Evolutionary conservation across 2,113 vertebrate species (phyloP).

Genomic region (Mohoua ochrocephala): DNA sequence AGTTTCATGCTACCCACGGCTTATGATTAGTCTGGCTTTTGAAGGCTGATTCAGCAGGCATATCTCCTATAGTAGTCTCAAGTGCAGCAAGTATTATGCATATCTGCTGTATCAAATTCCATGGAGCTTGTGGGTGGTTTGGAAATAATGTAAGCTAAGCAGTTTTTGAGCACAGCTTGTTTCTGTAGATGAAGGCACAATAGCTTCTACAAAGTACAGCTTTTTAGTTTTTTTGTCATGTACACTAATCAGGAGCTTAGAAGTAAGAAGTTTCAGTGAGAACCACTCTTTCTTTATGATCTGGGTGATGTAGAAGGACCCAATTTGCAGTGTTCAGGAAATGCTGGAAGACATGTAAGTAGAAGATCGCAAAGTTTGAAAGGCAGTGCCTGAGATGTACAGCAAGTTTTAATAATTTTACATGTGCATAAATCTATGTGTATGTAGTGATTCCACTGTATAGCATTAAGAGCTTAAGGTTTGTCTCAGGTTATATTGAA

Average conservation of each 20-base stretch:
- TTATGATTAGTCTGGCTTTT: slow-evolving; percentile 54
- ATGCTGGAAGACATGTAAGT: not conserved
- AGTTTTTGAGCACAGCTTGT: slow-evolving; percentile 54
- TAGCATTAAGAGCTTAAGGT: not conserved
- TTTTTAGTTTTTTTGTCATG: not conserved
- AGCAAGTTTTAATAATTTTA: not conserved
- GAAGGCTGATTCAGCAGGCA: slow-evolving; percentile 60
- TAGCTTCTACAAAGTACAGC: slow-evolving; percentile 5
- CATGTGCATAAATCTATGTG: not conserved
- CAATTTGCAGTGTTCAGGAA: not conserved
- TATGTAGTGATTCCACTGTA: not conserved
- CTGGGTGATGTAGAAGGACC: not conserved
- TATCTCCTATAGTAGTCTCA: slow-evolving; percentile 52
- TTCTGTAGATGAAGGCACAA: slow-evolving; percentile 46
- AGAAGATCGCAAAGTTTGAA: not conserved
- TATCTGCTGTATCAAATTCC: slow-evolving; percentile 65
- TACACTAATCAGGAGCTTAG: not conserved
- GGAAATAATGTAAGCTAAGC: slow-evolving; percentile 52
- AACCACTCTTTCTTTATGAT: not conserved
- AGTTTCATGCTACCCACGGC: slow-evolving; percentile 30
- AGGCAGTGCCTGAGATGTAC: not conserved
- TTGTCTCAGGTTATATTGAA: not conserved
- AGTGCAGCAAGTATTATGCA: slow-evolving; percentile 59
- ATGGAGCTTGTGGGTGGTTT: slow-evolving; percentile 59
- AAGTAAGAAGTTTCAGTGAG: not conserved